Evolutionary conservation across 2,797 vertebrate genomes (phyloP).

Genomic region (Syngnathus rostellatus): DNA sequence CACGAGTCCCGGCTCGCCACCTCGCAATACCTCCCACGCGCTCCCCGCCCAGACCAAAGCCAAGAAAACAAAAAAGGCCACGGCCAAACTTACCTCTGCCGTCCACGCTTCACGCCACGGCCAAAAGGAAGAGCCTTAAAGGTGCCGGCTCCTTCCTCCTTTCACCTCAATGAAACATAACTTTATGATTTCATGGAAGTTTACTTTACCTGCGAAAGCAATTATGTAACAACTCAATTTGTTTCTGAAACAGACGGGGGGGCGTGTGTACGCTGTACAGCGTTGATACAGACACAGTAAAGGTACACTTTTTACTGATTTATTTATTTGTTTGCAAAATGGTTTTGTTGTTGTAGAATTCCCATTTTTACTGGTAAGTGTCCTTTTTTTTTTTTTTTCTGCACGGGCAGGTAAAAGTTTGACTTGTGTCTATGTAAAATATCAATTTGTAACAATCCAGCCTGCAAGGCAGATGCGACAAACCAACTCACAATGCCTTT

Average conservation of each 20-base stretch:
- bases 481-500: not conserved
- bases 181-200: no score
- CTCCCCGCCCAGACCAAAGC: slow-evolving; percentile 27
- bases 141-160: slow-evolving; percentile 8
- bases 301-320: slow-evolving; percentile 1
- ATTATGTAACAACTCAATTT: not conserved
- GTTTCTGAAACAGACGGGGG: not conserved
- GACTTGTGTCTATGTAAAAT: not conserved
- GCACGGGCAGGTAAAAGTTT: not conserved
- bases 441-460: not conserved
- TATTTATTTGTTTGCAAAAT: not conserved
- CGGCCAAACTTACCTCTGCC: slow-evolving; percentile 30
- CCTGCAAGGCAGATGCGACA: not conserved
- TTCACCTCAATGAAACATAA: not conserved
- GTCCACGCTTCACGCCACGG: slow-evolving; percentile 24
- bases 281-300: not conserved
- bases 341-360: not conserved
- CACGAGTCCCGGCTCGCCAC: slow-evolving; percentile 17
- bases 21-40: slow-evolving; percentile 22
- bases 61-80: slow-evolving; percentile 35
- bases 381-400: not conserved
- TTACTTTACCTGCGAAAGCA: not conserved
- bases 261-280: not conserved
- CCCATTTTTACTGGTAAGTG: not conserved
- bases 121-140: slow-evolving; percentile 20